phyloP scores from a whole-genome alignment of 2,888 invertebrate genomes.

The Ernsta delagoae region DNA sequence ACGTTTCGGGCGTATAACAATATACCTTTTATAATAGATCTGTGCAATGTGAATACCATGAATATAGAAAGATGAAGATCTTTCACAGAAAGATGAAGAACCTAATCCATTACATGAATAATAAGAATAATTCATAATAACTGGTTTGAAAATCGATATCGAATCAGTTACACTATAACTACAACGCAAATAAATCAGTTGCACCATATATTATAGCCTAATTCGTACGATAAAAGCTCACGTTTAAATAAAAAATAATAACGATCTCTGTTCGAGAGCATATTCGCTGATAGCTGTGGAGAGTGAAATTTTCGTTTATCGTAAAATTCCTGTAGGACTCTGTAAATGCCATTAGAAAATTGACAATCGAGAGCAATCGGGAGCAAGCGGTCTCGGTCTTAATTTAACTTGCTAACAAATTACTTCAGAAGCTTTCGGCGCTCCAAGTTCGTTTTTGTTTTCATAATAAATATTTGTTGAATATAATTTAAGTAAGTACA shows the following conservation, averaged over 20 bases:
- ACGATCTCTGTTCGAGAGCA: not conserved
- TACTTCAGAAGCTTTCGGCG: not conserved
- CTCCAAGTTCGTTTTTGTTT: not conserved
- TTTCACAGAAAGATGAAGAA: no score
- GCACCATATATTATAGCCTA: not conserved
- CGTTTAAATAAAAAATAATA: not conserved
- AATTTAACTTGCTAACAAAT: constrained; percentile 1
- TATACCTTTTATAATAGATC: no score
- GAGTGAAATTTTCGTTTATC: not conserved
- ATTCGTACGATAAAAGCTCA: not conserved
- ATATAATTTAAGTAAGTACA: not conserved
- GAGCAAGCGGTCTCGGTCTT: not conserved
- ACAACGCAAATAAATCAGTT: not conserved
- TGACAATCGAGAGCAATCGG: constrained; percentile 1
- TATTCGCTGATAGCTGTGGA: not conserved
- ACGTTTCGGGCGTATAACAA: no score
- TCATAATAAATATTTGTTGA: not conserved
- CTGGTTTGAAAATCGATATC: not conserved
- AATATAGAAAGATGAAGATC: no score
- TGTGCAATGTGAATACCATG: no score
- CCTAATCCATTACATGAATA: no score
- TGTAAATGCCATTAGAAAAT: constrained; percentile 1
- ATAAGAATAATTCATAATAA: no score
- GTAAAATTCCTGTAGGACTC: not conserved
- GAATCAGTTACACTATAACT: not conserved